These are phyloP conservation scores for Actenoides lindsayi DNA, from an alignment of 2,113 vertebrate species.

Conservation along the genomic window DNA sequence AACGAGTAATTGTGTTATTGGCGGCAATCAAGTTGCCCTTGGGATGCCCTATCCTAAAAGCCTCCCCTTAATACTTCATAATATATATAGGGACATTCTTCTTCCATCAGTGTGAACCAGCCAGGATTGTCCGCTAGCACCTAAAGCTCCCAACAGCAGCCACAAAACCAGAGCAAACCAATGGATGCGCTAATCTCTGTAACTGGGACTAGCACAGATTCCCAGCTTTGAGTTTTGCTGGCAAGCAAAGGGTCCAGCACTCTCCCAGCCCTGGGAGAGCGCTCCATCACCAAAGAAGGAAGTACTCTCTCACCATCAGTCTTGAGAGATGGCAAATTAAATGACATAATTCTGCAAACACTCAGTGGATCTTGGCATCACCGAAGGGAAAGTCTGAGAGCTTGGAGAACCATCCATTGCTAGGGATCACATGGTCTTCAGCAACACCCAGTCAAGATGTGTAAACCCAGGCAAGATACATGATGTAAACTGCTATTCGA, in stretches of 20 bases:
- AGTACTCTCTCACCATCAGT: background rate
- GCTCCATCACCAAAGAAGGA: slow-evolving; percentile 28
- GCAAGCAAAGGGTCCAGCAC: background rate
- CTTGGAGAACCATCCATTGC: background rate
- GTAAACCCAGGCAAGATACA: background rate
- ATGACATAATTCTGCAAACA: slow-evolving; percentile 28
- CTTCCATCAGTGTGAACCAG: background rate
- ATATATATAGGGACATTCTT: background rate
- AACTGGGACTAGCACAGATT: background rate
- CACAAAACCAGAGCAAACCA: background rate
- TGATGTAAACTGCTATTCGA: background rate
- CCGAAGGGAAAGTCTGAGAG: slow-evolving; percentile 22
- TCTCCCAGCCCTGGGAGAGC: background rate
- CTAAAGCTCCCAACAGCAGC: background rate
- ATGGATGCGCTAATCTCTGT: background rate
- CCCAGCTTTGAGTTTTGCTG: background rate
- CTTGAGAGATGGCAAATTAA: background rate
- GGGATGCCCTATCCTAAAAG: background rate
- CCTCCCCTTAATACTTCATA: background rate
- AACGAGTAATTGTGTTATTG: background rate
- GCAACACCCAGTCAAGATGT: background rate
- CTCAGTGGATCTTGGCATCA: slow-evolving; percentile 26
- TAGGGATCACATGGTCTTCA: background rate
- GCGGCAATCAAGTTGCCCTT: background rate
- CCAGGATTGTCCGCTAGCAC: background rate